phyloP scores from a whole-genome alignment of 2,888 invertebrate species.

The Cosmopolites sordidus region DNA sequence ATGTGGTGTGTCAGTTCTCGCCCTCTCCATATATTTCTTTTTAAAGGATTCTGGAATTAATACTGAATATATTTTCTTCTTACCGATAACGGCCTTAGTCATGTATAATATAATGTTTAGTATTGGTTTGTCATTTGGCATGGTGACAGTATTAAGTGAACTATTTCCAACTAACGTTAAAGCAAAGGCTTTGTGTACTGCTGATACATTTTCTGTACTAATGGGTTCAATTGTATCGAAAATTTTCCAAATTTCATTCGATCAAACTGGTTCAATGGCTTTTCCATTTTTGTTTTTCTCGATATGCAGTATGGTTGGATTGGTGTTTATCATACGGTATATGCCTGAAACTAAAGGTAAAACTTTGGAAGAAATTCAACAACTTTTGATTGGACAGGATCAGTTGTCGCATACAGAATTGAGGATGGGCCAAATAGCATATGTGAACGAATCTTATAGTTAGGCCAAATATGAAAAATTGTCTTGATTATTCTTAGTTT shows the following conservation, averaged over 20 bases:
- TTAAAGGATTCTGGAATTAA: slow-evolving; percentile 45
- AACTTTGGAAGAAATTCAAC: slow-evolving; percentile 64
- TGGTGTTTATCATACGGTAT: slow-evolving; percentile 56
- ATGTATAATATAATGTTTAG: slow-evolving; percentile 52
- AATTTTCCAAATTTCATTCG: slow-evolving; percentile 52
- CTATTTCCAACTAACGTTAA: slow-evolving; percentile 55
- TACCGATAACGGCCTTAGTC: slow-evolving; percentile 52
- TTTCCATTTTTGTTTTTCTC: slow-evolving; percentile 64
- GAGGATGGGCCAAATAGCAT: slow-evolving; percentile 11
- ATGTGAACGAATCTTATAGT: slow-evolving; percentile 22
- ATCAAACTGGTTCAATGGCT: slow-evolving; percentile 55
- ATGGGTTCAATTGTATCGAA: slow-evolving; percentile 51
- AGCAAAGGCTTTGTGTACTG: slow-evolving; percentile 55
- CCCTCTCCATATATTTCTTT: slow-evolving; percentile 49
- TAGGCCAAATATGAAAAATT: too few relatives aligned
- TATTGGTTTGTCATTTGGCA: slow-evolving; percentile 52
- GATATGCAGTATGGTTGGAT: slow-evolving; percentile 56
- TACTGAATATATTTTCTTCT: slow-evolving; percentile 45
- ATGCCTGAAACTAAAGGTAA: slow-evolving; percentile 69
- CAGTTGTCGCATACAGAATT: slow-evolving; percentile 19
- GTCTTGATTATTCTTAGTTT: too few relatives aligned
- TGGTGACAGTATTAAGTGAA: slow-evolving; percentile 52
- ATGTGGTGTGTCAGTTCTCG: slow-evolving; percentile 45
- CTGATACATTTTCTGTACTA: slow-evolving; percentile 51
- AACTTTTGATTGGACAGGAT: slow-evolving; percentile 52